phyloP scores from a whole-genome alignment of 2,113 vertebrate genomes.

The Drymodes brunneopygia region DNA sequence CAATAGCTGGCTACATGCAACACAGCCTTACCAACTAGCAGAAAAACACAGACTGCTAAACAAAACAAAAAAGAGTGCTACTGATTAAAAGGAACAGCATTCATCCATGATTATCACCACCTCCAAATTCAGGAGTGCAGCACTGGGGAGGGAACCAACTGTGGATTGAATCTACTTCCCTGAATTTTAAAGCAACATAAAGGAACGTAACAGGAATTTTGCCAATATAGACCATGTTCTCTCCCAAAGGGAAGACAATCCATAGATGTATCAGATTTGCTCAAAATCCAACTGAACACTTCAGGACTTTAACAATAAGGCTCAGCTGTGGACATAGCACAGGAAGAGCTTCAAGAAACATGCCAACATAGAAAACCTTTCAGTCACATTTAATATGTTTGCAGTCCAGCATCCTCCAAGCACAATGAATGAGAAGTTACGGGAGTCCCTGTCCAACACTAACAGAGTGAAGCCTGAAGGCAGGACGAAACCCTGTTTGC shows the following conservation, averaged over 20 bases:
- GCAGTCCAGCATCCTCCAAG: background rate
- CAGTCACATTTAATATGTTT: background rate
- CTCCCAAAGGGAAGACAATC: accelerated
- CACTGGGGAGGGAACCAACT: background rate
- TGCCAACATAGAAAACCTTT: background rate
- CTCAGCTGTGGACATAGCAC: background rate
- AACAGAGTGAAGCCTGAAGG: background rate
- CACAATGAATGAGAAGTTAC: background rate
- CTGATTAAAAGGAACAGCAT: background rate
- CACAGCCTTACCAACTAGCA: background rate
- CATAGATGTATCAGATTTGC: background rate
- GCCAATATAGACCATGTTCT: background rate
- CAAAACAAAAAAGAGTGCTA: background rate
- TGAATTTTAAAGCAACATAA: background rate
- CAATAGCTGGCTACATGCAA: background rate
- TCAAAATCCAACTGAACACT: background rate
- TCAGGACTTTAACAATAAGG: background rate
- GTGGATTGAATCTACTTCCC: background rate
- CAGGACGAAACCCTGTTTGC: background rate
- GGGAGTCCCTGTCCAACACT: background rate
- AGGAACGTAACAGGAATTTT: background rate
- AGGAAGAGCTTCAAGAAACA: background rate
- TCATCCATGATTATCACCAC: background rate
- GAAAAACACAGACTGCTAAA: background rate
- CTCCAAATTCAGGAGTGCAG: background rate